Evolutionary conservation across 2,113 vertebrate species (phyloP), one percentile per base, ranked within the genome.

Genomic region (Eubucco bourcierii): DNA sequence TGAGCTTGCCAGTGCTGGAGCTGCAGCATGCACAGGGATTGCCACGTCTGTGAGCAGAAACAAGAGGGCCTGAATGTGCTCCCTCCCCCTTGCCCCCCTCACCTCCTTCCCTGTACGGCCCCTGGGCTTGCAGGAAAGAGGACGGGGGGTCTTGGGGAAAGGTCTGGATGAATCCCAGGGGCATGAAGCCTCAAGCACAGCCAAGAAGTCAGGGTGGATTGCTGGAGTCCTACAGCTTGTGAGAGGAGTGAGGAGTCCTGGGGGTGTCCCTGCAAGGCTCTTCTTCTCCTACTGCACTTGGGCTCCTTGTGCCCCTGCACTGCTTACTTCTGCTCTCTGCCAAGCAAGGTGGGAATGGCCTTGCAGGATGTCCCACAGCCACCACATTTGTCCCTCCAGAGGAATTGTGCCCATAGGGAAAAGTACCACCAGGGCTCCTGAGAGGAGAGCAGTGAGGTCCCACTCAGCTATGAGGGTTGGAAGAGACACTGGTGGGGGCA

Each of bases 11-110:
- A 95, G 75, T 33, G 80, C 61, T 89, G 71, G 82, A 92, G 83
- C 80, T 81, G 90, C 84, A 64, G 89, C 25, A 0, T 9, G 8
- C 2, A 0, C 2, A 0, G n/a, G 88, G 84, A 90, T 84, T 95
- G 94, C 95, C 95, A 96, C 61, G 78, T 96, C 77, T 92, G 78
- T 90, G 47, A 90, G 84, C 39, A 88, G 87, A 64, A 87, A 78
- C 31, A 78, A 52, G 18, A 0, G 47, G 89, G 28, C 12, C 87
- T 59, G 34, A 90, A 85, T 41, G 52, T 4, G 14, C 6, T 90
- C 73, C 76, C 34, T 87, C 41, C 87, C 14, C 24, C 53, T 71
- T 80, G 11, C 6, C 9, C 73, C 76, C 47, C 44, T 78, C 39
- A 4, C 28, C 52, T 68, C 13, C 58, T 80, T 92, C 70, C 71